A percentile compares a stretch with the other conserved stretches of the same genome.
Conservation (phyloP, 2,797 vertebrate species). For the Spea hammondii region DNA sequence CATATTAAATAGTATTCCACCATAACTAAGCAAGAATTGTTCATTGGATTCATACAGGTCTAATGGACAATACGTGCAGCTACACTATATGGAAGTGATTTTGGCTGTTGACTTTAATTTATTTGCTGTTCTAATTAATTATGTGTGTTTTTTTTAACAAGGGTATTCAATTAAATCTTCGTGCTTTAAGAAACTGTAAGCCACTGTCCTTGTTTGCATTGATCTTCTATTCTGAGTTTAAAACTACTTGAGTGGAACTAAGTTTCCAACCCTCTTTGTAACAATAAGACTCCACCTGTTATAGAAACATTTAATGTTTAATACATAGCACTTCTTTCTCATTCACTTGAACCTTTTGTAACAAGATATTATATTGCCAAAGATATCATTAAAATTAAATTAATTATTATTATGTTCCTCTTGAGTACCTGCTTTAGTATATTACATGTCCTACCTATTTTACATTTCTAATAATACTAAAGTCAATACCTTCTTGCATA, state of each 20-base stretch:
- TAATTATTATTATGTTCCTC: constrained; percentile 62
- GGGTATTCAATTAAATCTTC: constrained; percentile 1
- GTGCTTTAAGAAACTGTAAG: neutral
- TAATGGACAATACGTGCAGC: too few relatives aligned
- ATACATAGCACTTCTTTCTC: constrained; percentile 52
- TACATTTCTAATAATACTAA: constrained; percentile 60
- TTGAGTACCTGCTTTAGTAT: constrained; percentile 60
- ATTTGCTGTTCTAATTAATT: constrained; percentile 24
- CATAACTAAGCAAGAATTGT: too few relatives aligned
- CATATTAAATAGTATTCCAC: too few relatives aligned
- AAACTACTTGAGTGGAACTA: neutral
- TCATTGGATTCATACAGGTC: too few relatives aligned
- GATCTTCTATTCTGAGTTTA: constrained; percentile 2
- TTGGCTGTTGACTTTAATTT: too few relatives aligned
- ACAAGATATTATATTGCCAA: constrained; percentile 57
- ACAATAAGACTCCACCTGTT: constrained; percentile 55
- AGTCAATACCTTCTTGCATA: constrained; percentile 61
- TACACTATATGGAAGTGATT: too few relatives aligned
- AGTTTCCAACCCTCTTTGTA: constrained; percentile 48
- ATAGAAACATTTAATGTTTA: constrained; percentile 35
- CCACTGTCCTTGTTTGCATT: neutral
- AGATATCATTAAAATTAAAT: constrained; percentile 63
- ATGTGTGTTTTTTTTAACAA: neutral
- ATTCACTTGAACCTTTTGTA: constrained; percentile 56
- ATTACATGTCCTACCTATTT: constrained; percentile 62